phyloP scores from a whole-genome alignment of 2,888 invertebrate species.

The Augiades crinisus region DNA sequence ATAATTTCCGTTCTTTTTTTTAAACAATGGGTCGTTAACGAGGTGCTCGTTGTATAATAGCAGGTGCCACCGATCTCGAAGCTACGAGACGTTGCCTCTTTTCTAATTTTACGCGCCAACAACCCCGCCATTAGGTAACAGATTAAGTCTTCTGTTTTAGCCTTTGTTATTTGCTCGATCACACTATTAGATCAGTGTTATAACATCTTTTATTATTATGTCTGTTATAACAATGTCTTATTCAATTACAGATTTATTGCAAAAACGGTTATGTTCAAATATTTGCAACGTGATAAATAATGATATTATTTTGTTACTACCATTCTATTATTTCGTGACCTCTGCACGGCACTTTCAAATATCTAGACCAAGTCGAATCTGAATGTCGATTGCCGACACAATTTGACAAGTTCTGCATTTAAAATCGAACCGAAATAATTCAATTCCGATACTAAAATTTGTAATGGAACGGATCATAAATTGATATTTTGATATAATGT shows the following conservation, averaged over 20 bases:
- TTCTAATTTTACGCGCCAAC: constrained; percentile 41
- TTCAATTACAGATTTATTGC: neutral
- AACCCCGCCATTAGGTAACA: constrained; percentile 37
- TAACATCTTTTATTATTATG: neutral
- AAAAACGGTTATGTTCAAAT: constrained; percentile 23
- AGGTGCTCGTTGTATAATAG: constrained; percentile 38
- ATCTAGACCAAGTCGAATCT: constrained; percentile 37
- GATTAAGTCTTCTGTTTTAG: constrained; percentile 27
- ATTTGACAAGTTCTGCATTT: constrained; percentile 28
- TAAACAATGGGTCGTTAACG: constrained; percentile 52
- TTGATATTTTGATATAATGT: constrained; percentile 1
- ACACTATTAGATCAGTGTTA: constrained; percentile 8
- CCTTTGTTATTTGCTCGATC: constrained; percentile 13
- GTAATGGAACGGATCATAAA: constrained; percentile 22
- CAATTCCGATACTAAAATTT: constrained; percentile 21
- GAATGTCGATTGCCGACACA: constrained; percentile 27
- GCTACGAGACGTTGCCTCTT: constrained; percentile 31
- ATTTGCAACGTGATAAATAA: constrained; percentile 32
- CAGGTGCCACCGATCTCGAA: constrained; percentile 35
- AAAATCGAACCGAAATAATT: constrained; percentile 19
- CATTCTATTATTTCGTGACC: constrained; percentile 36
- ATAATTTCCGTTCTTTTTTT: constrained; percentile 43
- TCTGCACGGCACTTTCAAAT: constrained; percentile 40
- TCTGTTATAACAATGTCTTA: constrained; percentile 6
- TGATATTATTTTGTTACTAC: constrained; percentile 31